A percentile compares a stretch with the other conserved stretches of the same genome.
These are phyloP conservation scores for Pseudomyrmex sp. DNA, from an alignment of 1,140 invertebrate species.

Conservation along the genomic window DNA sequence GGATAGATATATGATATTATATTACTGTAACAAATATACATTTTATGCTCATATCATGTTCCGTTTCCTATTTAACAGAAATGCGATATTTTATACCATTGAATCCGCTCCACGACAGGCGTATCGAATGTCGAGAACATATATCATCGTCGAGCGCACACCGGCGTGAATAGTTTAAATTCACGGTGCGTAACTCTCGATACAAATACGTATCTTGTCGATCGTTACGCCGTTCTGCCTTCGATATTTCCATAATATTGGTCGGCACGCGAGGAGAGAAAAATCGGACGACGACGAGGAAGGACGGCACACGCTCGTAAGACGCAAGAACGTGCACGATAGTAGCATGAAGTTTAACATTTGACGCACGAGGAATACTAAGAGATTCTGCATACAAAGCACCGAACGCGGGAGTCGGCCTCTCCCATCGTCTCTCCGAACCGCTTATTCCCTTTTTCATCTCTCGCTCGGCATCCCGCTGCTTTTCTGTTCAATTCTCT, in stretches of 20 bases:
- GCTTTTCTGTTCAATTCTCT: background rate
- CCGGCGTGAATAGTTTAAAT: constrained; percentile 66
- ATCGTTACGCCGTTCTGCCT: constrained; percentile 61
- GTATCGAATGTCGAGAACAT: constrained; percentile 44
- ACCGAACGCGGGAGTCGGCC: constrained; percentile 18
- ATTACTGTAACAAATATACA: constrained; percentile 9
- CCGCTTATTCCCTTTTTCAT: constrained; percentile 14
- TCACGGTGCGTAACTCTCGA: constrained; percentile 52
- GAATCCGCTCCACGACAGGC: background rate
- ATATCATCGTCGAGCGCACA: constrained; percentile 40
- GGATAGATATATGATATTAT: too few species aligned
- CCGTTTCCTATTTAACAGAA: constrained; percentile 1
- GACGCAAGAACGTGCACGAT: constrained; percentile 61
- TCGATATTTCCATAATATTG: constrained; percentile 77
- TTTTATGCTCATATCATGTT: too few species aligned
- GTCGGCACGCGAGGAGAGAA: constrained; percentile 54
- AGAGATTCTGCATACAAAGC: constrained; percentile 70
- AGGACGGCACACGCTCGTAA: background rate
- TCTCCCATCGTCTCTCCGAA: constrained; percentile 13
- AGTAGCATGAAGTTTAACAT: constrained; percentile 75
- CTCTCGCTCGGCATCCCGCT: constrained; percentile 32
- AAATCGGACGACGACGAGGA: constrained; percentile 39
- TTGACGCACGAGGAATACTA: constrained; percentile 77
- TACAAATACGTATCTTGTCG: constrained; percentile 70
- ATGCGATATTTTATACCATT: background rate